These are phyloP conservation scores for Hymenochirus boettgeri DNA, from an alignment of 2,113 vertebrate genomes.

Conservation along the genomic window DNA sequence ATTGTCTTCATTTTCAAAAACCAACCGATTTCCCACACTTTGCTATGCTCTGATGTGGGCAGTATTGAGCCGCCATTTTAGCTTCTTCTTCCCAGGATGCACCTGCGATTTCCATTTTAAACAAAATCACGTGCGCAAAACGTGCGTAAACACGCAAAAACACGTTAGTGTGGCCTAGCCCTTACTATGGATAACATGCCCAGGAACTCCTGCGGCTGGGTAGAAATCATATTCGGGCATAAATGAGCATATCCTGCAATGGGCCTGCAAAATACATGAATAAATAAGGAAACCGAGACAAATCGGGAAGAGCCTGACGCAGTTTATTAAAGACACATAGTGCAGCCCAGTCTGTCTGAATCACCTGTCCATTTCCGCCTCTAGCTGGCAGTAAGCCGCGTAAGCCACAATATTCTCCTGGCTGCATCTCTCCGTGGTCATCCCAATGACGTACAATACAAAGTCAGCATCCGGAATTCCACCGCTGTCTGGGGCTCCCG, in stretches of 20 bases:
- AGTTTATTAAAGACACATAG: too few species aligned
- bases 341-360: too few species aligned
- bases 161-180: too few species aligned
- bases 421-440: slow-evolving; percentile 88
- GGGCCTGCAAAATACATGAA: slow-evolving; percentile 69
- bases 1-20: too few species aligned
- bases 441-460: slow-evolving; percentile 85
- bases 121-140: too few species aligned
- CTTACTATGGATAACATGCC: slow-evolving; percentile 96
- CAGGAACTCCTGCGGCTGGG: slow-evolving; percentile 85
- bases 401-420: slow-evolving; percentile 96
- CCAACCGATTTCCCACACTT: too few species aligned
- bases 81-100: too few species aligned
- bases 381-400: slow-evolving; percentile 94
- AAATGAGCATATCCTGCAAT: slow-evolving; percentile 95
- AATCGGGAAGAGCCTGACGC: too few species aligned
- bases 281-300: slow-evolving; percentile 33
- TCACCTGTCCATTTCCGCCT: slow-evolving; percentile 92
- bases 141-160: too few species aligned
- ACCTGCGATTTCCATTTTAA: too few species aligned
- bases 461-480: slow-evolving; percentile 88
- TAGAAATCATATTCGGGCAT: slow-evolving; percentile 94
- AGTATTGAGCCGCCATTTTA: too few species aligned
- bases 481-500: slow-evolving; percentile 69
- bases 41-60: too few species aligned